These are phyloP conservation scores for Phalanger gymnotis DNA, from an alignment of 2,797 vertebrate species.

Conservation along the genomic window DNA sequence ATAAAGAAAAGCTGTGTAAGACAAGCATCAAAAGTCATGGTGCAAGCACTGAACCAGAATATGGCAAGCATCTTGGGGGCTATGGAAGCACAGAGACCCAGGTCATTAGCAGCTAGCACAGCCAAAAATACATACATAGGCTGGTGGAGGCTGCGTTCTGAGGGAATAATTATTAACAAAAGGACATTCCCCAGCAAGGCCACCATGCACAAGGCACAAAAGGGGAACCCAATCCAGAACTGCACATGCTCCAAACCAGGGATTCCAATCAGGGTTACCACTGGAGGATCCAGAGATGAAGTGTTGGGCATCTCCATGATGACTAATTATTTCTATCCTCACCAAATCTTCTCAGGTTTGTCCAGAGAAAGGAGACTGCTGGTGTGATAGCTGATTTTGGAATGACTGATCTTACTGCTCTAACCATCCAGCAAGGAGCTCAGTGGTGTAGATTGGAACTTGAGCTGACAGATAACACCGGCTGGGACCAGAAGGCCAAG, in stretches of 20 bases:
- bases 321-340: background rate
- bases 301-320: constrained; percentile 16
- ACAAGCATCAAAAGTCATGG: constrained; percentile 60
- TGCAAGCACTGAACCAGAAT: constrained; percentile 58
- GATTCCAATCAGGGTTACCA: constrained; percentile 63
- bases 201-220: constrained; percentile 49
- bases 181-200: constrained; percentile 49
- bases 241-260: constrained; percentile 57
- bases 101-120: constrained; percentile 36
- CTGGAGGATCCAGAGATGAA: constrained; percentile 49
- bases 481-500: background rate
- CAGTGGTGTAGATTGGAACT: background rate
- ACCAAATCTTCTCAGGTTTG: background rate
- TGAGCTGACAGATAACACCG: background rate
- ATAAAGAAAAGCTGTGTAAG: constrained; percentile 64
- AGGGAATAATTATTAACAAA: constrained; percentile 39
- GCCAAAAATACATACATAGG: constrained; percentile 57
- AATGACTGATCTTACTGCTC: background rate
- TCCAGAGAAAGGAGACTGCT: background rate
- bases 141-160: constrained; percentile 38
- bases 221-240: constrained; percentile 41
- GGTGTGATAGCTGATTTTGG: background rate
- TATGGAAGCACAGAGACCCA: constrained; percentile 50
- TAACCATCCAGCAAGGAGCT: background rate
- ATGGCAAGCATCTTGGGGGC: constrained; percentile 63